phyloP scores from a whole-genome alignment of 2,888 invertebrate species.

The Fragum whitleyi region DNA sequence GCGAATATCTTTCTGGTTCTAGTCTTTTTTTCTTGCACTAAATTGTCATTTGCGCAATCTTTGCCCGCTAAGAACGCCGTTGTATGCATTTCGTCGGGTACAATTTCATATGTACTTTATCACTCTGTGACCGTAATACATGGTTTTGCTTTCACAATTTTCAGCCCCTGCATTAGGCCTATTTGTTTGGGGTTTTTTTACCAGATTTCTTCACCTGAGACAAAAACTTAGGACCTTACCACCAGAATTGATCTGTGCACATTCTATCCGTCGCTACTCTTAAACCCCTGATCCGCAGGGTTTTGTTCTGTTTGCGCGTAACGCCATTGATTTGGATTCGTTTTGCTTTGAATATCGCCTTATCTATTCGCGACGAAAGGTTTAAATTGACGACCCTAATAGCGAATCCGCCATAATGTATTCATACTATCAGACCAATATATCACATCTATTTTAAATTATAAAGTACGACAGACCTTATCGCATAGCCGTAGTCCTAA shows the following conservation, averaged over 20 bases:
- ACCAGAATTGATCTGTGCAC: conserved; percentile 31
- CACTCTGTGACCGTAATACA: no score
- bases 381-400: conserved; percentile 44
- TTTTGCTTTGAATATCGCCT: conserved; percentile 57
- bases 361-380: conserved; percentile 64
- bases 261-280: not conserved
- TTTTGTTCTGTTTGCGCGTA: conserved; percentile 36
- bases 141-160: no score
- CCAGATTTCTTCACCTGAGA: no score
- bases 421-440: conserved; percentile 50
- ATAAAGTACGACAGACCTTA: not conserved
- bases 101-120: no score
- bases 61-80: no score
- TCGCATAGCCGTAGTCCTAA: conserved; percentile 17
- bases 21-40: no score
- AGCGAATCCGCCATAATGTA: conserved; percentile 59
- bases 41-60: no score
- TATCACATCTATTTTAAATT: not conserved
- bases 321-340: conserved; percentile 47
- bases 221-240: conserved; percentile 49
- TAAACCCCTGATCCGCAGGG: conserved; percentile 32
- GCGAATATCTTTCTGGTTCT: conserved; percentile 36
- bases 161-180: no score
- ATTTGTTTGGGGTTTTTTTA: no score
- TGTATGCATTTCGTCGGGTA: no score